These are phyloP conservation scores for Craniophora ligustri DNA, from an alignment of 2,888 invertebrate species.

Conservation along the genomic window DNA sequence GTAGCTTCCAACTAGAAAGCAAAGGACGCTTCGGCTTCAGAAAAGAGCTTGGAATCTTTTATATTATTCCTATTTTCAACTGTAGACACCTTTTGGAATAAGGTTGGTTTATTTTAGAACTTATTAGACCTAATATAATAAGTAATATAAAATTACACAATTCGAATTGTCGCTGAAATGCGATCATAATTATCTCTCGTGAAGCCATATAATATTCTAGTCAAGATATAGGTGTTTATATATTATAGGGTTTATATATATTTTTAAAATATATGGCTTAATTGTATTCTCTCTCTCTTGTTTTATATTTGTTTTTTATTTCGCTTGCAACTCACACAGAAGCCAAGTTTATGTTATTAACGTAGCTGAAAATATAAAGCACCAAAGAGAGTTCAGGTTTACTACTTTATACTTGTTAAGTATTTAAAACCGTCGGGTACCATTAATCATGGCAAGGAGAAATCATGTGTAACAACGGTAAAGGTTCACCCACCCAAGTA, in stretches of 20 bases:
- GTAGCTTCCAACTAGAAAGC: too few species aligned
- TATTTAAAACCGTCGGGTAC: conserved; percentile 43
- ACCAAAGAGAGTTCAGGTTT: conserved; percentile 17
- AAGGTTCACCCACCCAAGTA: conserved; percentile 45
- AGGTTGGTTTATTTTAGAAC: conserved; percentile 8
- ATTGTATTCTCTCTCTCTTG: conserved; percentile 16
- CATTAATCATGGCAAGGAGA: conserved; percentile 35
- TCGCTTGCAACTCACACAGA: conserved; percentile 18
- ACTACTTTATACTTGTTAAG: conserved; percentile 36
- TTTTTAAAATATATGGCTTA: too few species aligned
- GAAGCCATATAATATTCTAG: conserved; percentile 32
- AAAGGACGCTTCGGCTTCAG: too few species aligned
- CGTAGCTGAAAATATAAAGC: conserved; percentile 30
- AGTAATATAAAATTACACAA: conserved; percentile 9
- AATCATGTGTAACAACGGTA: conserved; percentile 38
- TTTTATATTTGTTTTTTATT: conserved; percentile 28
- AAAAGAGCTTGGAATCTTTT: too few species aligned
- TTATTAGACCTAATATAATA: background rate
- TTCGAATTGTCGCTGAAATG: conserved; percentile 24
- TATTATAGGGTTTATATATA: too few species aligned
- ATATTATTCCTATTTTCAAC: too few species aligned
- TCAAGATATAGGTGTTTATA: too few species aligned
- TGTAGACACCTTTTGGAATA: too few species aligned
- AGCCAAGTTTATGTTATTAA: conserved; percentile 20
- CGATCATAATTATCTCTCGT: conserved; percentile 19